Evolutionary conservation across 2,113 vertebrate species (phyloP).

Genomic region (Xiphophorus hellerii): DNA sequence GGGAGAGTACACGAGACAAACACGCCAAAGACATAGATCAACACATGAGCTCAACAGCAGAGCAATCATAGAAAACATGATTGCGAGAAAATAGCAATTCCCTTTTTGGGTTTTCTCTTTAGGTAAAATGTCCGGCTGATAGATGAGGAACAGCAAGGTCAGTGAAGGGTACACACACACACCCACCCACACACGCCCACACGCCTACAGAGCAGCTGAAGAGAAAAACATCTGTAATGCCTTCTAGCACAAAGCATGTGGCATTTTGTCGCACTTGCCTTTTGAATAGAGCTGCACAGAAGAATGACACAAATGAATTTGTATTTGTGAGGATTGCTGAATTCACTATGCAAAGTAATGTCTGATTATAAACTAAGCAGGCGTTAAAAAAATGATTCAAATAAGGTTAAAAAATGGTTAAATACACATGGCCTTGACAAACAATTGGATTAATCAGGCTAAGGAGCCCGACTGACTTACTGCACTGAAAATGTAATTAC

Average conservation of each 20-base stretch:
- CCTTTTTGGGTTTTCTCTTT: background rate
- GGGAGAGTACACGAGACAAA: background rate
- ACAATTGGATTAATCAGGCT: too few relatives aligned
- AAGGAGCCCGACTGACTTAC: too few relatives aligned
- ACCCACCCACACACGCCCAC: too few relatives aligned
- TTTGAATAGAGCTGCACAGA: background rate
- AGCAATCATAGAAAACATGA: slow-evolving; percentile 12
- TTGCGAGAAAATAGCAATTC: background rate
- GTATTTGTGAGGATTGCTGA: background rate
- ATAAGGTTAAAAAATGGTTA: too few relatives aligned
- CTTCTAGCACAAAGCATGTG: background rate
- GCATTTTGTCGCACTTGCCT: background rate
- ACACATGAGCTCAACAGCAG: background rate
- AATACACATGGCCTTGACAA: too few relatives aligned
- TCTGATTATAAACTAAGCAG: too few relatives aligned
- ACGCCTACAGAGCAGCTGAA: background rate
- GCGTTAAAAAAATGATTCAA: too few relatives aligned
- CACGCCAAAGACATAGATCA: slow-evolving; percentile 1
- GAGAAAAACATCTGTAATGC: background rate
- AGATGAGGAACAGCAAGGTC: background rate
- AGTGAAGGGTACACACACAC: background rate
- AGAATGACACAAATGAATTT: background rate
- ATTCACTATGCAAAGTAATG: background rate
- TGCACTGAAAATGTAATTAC: too few relatives aligned
- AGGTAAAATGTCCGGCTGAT: background rate